A percentile compares a stretch with the other conserved stretches of the same genome.
Evolutionary conservation across 2,888 invertebrate species (phyloP).

Genomic region (Cenopis cana): DNA sequence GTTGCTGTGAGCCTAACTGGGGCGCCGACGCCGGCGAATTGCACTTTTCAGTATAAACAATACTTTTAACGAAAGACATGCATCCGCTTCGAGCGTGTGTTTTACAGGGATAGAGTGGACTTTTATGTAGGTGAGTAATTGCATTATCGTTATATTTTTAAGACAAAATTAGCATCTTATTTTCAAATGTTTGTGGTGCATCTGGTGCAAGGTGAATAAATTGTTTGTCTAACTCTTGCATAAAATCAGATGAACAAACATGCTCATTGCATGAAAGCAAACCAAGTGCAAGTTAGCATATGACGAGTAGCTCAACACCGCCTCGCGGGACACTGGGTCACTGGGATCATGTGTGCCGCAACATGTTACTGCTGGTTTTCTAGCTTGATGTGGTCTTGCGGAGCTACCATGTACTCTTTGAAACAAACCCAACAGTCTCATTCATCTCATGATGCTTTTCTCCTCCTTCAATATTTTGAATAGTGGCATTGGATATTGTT

Average conservation of each 20-base stretch:
- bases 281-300: not conserved
- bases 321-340: not conserved
- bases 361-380: not conserved
- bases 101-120: constrained; percentile 21
- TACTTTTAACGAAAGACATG: constrained; percentile 34
- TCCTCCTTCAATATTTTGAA: not conserved
- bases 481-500: too few species aligned
- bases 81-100: constrained; percentile 7
- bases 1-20: constrained; percentile 45
- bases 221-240: not conserved
- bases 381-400: not conserved
- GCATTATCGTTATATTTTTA: not conserved
- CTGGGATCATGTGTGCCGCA: not conserved
- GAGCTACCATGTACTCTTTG: not conserved
- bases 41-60: constrained; percentile 30
- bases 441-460: not conserved
- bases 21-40: constrained; percentile 37
- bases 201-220: not conserved
- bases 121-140: constrained; percentile 40
- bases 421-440: not conserved
- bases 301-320: not conserved
- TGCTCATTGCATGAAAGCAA: not conserved
- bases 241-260: not conserved
- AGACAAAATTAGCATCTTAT: not conserved
- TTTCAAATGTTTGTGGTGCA: not conserved